A percentile compares a stretch with the other conserved stretches of the same genome.
phyloP scores from a whole-genome alignment of 2,888 invertebrate genomes.

The Ophion slaviceki region DNA sequence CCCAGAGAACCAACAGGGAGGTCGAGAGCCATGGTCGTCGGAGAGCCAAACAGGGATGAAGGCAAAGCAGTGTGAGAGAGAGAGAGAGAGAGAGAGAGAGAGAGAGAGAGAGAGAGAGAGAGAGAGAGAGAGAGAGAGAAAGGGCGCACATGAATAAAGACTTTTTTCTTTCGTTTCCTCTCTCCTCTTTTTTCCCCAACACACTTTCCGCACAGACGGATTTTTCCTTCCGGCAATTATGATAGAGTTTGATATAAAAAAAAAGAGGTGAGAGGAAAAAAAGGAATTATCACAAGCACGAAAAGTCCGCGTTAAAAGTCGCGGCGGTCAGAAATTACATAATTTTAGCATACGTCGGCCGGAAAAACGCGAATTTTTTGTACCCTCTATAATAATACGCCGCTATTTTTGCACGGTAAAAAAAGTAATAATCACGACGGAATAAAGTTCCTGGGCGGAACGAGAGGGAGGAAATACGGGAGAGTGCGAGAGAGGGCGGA shows the following conservation, averaged over 20 bases:
- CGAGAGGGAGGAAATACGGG: too few species aligned
- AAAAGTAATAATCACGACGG: too few species aligned
- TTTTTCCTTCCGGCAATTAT: constrained; percentile 43
- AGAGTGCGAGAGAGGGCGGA: too few species aligned
- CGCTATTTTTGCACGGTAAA: too few species aligned
- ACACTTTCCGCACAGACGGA: constrained; percentile 15
- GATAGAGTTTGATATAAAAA: constrained; percentile 42
- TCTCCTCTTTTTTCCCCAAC: too few species aligned
- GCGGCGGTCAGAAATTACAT: constrained; percentile 1
- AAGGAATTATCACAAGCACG: constrained; percentile 16
- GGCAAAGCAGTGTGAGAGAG: background rate
- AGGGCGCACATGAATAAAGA: constrained; percentile 29
- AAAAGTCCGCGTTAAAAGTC: constrained; percentile 36
- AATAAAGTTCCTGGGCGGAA: too few species aligned
- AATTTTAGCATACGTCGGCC: background rate
- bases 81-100: background rate
- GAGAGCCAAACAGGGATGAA: constrained; percentile 20
- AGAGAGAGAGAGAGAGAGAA: background rate
- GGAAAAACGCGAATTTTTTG: too few species aligned
- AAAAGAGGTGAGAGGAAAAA: constrained; percentile 20
- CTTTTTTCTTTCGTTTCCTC: background rate
- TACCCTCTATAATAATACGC: too few species aligned
- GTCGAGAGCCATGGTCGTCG: constrained; percentile 20
- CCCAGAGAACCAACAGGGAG: constrained; percentile 26
- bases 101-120: background rate